Conservation (phyloP, 2,888 invertebrate species). For the Diogma glabrata region DNA sequence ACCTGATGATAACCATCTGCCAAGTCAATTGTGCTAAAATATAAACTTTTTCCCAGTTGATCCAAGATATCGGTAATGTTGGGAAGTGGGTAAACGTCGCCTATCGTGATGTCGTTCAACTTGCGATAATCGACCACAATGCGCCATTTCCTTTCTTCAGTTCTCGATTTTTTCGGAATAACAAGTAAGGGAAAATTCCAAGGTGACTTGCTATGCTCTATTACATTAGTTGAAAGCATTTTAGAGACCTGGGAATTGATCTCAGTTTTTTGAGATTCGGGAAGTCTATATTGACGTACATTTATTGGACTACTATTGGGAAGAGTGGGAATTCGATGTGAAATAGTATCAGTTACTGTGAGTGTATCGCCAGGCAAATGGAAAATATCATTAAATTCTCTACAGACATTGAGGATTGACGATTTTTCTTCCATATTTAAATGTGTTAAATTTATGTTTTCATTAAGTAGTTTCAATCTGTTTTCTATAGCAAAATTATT, state of each 20-base stretch:
- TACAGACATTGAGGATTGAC: too few relatives aligned
- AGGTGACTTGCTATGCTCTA: background rate
- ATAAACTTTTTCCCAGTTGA: too few relatives aligned
- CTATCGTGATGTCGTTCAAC: conserved; percentile 10
- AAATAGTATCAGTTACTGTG: background rate
- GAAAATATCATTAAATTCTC: too few relatives aligned
- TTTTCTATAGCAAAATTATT: too few relatives aligned
- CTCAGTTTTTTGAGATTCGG: background rate
- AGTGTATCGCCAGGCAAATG: too few relatives aligned
- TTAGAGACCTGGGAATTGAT: background rate
- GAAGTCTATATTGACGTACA: background rate
- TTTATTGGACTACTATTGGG: background rate
- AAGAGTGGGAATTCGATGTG: background rate
- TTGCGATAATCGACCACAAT: conserved; percentile 14
- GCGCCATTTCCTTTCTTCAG: too few relatives aligned
- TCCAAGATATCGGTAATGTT: background rate
- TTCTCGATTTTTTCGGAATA: background rate
- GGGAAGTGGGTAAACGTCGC: background rate
- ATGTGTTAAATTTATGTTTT: too few relatives aligned
- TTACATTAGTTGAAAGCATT: background rate
- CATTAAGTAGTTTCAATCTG: too few relatives aligned
- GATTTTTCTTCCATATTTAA: too few relatives aligned
- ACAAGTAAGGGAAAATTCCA: background rate
- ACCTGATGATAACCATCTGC: too few relatives aligned
- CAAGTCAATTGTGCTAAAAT: too few relatives aligned